phyloP scores from a whole-genome alignment of 2,888 invertebrate species.

The Cheilosia soror region DNA sequence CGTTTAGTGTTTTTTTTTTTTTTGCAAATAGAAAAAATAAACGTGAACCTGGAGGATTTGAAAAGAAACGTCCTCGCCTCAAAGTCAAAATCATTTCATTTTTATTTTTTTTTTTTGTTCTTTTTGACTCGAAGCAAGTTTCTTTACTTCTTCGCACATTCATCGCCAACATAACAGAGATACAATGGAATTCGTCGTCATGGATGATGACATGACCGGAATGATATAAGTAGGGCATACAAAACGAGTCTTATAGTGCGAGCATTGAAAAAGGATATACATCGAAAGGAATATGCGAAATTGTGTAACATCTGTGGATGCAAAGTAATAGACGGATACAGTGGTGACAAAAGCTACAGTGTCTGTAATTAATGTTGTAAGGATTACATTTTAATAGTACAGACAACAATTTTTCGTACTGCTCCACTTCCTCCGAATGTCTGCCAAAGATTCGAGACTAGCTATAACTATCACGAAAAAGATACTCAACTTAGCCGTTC shows the following conservation, averaged over 20 bases:
- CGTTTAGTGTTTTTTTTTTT: conserved; percentile 3
- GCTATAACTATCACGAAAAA: too few species aligned
- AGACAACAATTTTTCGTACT: too few species aligned
- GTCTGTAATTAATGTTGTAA: too few species aligned
- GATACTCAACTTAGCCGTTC: too few species aligned
- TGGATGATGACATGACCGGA: conserved; percentile 58
- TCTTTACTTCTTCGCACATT: conserved; percentile 10
- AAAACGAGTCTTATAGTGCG: conserved; percentile 8
- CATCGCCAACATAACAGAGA: conserved; percentile 16
- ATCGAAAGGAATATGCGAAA: not conserved
- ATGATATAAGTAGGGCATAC: conserved; percentile 38
- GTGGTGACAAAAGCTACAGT: not conserved
- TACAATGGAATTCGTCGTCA: conserved; percentile 36
- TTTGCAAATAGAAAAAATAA: not conserved
- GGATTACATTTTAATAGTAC: too few species aligned
- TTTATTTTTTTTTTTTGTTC: not conserved
- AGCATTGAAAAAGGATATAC: conserved; percentile 27
- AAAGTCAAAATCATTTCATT: conserved; percentile 42
- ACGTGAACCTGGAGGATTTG: conserved; percentile 20
- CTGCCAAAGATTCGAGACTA: too few species aligned
- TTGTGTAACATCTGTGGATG: not conserved
- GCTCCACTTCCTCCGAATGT: too few species aligned
- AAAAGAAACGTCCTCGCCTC: conserved; percentile 27
- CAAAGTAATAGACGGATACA: not conserved
- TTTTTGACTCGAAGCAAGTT: too few species aligned